These are phyloP conservation scores for Mus spretus DNA, from an alignment of 2,797 vertebrate species.

Conservation along the genomic window DNA sequence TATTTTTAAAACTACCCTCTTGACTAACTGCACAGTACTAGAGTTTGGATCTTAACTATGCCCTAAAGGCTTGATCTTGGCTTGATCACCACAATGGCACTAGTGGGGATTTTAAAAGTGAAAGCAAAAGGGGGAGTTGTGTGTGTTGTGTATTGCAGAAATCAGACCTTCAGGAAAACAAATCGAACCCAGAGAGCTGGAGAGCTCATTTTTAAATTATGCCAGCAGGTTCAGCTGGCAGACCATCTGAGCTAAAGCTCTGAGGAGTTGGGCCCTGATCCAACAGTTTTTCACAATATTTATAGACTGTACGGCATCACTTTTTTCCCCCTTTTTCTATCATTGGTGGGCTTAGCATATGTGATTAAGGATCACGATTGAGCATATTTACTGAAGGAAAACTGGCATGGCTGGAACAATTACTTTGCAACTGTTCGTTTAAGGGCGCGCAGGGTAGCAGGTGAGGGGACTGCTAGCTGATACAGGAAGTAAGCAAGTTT, in stretches of 20 bases:
- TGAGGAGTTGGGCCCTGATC: background rate
- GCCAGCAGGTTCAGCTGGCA: background rate
- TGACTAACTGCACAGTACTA: background rate
- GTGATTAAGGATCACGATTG: background rate
- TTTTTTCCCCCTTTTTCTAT: background rate
- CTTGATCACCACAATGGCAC: background rate
- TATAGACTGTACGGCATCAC: background rate
- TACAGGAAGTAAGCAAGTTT: background rate
- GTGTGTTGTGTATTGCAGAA: background rate
- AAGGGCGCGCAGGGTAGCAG: background rate
- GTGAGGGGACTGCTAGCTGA: background rate
- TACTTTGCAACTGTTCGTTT: background rate
- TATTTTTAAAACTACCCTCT: background rate
- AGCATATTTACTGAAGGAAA: background rate
- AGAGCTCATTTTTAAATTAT: background rate
- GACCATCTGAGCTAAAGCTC: background rate
- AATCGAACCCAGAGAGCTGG: background rate
- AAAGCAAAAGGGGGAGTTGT: too few species aligned
- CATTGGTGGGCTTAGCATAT: background rate
- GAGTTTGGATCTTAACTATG: background rate
- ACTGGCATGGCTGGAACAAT: background rate
- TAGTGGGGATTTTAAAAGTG: background rate
- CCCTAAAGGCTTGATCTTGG: background rate
- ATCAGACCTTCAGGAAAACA: conserved; percentile 1
- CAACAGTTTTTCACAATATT: background rate